Evolutionary conservation across 2,888 invertebrate species (phyloP).

Genomic region (Agrotis exclamationis): DNA sequence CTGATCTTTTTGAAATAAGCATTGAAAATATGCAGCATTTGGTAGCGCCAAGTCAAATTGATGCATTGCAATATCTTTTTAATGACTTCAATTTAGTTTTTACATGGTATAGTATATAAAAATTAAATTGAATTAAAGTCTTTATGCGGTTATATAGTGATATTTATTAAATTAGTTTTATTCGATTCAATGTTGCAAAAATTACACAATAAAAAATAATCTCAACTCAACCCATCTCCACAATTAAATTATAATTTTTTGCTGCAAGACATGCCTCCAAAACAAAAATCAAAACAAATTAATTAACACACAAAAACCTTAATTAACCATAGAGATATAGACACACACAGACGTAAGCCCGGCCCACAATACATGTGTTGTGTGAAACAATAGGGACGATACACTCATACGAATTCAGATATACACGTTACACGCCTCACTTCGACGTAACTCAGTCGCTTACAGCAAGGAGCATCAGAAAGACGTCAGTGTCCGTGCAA

Average conservation of each 20-base stretch:
- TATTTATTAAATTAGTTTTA: neutral
- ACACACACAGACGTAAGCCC: conserved; percentile 33
- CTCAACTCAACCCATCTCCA: neutral
- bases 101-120: too few relatives aligned
- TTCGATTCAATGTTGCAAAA: too few relatives aligned
- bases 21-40: neutral
- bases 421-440: conserved; percentile 21
- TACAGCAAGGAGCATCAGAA: conserved; percentile 37
- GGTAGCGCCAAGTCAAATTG: too few relatives aligned
- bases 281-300: conserved; percentile 29
- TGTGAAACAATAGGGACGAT: conserved; percentile 51
- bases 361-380: conserved; percentile 21
- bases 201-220: neutral
- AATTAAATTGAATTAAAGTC: too few relatives aligned
- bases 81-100: too few relatives aligned
- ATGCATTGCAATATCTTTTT: too few relatives aligned
- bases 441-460: conserved; percentile 45
- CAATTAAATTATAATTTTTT: neutral
- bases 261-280: too few relatives aligned
- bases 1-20: neutral
- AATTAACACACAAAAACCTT: conserved; percentile 15
- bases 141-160: too few relatives aligned
- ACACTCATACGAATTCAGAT: conserved; percentile 37
- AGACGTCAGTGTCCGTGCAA: conserved; percentile 49
- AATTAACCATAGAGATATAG: conserved; percentile 13